Evolutionary conservation across 2,113 vertebrate genomes (phyloP).

Genomic region (Petrocephalus microphthalmus): DNA sequence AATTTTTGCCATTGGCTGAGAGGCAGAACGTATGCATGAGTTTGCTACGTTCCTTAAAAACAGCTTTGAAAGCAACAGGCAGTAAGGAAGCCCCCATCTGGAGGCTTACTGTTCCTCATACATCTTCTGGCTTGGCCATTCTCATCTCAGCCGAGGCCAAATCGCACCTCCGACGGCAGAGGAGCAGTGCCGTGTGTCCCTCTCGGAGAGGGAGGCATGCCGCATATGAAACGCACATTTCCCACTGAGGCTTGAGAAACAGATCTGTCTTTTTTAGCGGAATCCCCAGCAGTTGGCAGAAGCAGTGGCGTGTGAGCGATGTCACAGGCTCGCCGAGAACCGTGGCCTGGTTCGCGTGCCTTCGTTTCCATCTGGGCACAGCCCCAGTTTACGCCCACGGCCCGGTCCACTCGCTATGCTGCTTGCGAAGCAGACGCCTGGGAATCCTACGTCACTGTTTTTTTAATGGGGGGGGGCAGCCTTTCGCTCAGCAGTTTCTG

Average conservation of each 20-base stretch:
- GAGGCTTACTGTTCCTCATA: neutral
- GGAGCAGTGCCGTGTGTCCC: neutral
- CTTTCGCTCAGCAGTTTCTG: neutral
- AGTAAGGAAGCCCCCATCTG: neutral
- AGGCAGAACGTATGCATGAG: neutral
- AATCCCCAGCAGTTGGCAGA: slow-evolving; percentile 12
- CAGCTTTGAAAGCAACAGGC: neutral
- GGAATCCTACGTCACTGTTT: neutral
- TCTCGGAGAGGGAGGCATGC: neutral
- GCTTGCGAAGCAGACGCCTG: slow-evolving; percentile 24
- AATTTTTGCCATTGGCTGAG: neutral
- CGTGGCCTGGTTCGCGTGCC: slow-evolving; percentile 16
- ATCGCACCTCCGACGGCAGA: neutral
- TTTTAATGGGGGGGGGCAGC: neutral
- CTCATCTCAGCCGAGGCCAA: neutral
- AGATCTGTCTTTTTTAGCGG: neutral
- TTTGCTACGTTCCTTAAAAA: neutral
- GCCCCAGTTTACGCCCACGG: neutral
- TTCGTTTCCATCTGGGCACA: neutral
- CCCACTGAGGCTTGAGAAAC: neutral
- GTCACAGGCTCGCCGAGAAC: slow-evolving; percentile 12
- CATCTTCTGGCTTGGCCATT: neutral
- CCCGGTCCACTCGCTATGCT: slow-evolving; percentile 17
- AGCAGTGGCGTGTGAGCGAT: neutral
- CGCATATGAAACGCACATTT: neutral